Evolutionary conservation across 1,140 invertebrate species (phyloP), one percentile per base, ranked within the genome.

Genomic region (Lasaia peninsularis): DNA sequence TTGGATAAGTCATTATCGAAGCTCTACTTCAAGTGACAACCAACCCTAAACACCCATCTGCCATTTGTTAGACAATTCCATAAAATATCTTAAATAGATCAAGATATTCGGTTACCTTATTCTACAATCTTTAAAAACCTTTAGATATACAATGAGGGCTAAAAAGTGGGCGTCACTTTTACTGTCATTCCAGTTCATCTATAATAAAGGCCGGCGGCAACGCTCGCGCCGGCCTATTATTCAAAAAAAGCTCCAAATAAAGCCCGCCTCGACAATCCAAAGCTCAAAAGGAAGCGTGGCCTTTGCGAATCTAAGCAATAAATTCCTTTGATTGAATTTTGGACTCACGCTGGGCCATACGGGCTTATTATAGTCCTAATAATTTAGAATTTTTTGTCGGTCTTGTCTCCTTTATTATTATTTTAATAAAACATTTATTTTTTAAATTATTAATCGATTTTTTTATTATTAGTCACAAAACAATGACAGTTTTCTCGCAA

Each of bases 311-410:
- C 70, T 80, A 75, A 78, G 68, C 77, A 88, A 88, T 88, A 88
- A 88, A 88, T 86, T 85, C 69, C 75, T 79, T 86, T 86, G 86
- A 88, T 86, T 78, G 80, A 82, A 81, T 86, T 85, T 86, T 73
- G 86, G 81, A 83, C 86, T 75, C 83, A 81, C 76, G 83, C 86
- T 86, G 82, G 12, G 83, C 67, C 68, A 88, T 86, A 81, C 71
- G 86, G 86, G 86, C 79, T 80, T 78, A 88, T 88, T 88, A 86
- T 88, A 73, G 58, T 77, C 60, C 28, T 68, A 58, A 77, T 80
- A 74, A 80, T 86, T 83, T 81, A 63, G 21, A 21, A 58, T 70
- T 75, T 62, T 67, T 67, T 62, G 37, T 49, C 11, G 20, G n/a
- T 5, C 40, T 24, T 31, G 33, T 34, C 54, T 21, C 50, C 54